Conservation (phyloP, 1,140 invertebrate species). For the fruit fly (Drosophila melanogaster) region DNA sequence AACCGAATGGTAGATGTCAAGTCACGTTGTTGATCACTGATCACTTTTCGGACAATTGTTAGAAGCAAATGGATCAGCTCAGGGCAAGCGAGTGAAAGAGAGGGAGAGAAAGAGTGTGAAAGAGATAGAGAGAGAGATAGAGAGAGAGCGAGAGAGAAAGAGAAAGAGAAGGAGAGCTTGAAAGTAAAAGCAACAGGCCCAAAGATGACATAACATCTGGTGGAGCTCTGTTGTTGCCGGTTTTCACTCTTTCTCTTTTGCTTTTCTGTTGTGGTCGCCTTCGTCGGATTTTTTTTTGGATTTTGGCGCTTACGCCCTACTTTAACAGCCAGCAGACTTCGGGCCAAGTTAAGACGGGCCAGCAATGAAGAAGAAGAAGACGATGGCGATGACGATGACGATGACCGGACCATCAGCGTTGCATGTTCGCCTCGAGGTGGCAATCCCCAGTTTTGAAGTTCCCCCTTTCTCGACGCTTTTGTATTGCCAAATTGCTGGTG, state of each 20-base stretch:
- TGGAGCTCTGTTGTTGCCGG: constrained; percentile 25
- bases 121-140: not conserved
- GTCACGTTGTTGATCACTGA: constrained; percentile 31
- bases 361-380: not conserved
- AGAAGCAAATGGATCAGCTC: constrained; percentile 41
- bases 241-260: constrained; percentile 17
- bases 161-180: constrained; percentile 4
- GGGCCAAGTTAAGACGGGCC: constrained; percentile 20
- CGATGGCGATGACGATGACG: not conserved
- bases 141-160: too few species aligned
- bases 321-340: constrained; percentile 21
- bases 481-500: constrained; percentile 46
- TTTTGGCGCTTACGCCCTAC: constrained; percentile 59
- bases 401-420: constrained; percentile 26
- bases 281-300: constrained; percentile 15
- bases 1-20: constrained; percentile 19
- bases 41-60: constrained; percentile 34
- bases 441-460: constrained; percentile 1
- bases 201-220: constrained; percentile 42
- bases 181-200: constrained; percentile 42
- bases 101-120: not conserved
- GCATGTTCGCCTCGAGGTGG: constrained; percentile 31
- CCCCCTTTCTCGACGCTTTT: constrained; percentile 7
- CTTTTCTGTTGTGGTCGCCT: constrained; percentile 28
- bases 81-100: not conserved